Percentiles rank a stretch among this genome's conserved stretches.
These are phyloP conservation scores for Lasioglossum figueresi DNA, from an alignment of 2,888 invertebrate genomes.

Conservation along the genomic window DNA sequence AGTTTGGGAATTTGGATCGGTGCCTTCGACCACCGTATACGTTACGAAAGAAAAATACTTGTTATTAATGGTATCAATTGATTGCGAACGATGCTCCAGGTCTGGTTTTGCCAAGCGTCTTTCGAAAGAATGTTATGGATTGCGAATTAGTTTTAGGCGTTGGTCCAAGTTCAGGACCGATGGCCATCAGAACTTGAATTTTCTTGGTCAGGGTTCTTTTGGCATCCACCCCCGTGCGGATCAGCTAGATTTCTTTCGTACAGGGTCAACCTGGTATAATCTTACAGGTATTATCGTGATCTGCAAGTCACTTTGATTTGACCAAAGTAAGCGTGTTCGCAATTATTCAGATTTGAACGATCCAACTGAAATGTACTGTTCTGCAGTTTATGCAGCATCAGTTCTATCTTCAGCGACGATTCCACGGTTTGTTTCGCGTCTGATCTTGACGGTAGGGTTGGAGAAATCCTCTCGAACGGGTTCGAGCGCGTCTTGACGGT, in stretches of 20 bases:
- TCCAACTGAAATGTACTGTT: no score
- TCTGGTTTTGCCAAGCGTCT: neutral
- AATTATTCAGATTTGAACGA: no score
- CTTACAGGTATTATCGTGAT: no score
- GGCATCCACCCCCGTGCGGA: neutral
- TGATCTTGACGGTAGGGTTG: neutral
- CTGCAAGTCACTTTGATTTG: no score
- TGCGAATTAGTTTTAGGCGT: neutral
- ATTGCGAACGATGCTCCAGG: neutral
- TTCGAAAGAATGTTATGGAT: neutral
- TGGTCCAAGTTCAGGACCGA: neutral
- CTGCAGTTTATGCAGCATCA: no score
- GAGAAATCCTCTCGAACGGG: neutral
- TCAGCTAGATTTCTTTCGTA: neutral
- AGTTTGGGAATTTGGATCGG: neutral
- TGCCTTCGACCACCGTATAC: neutral
- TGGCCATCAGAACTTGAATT: neutral
- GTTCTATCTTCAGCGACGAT: no score
- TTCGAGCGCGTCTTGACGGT: constrained; percentile 31
- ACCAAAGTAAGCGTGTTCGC: no score
- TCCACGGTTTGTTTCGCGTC: neutral
- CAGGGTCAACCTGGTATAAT: no score
- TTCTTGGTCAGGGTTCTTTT: neutral
- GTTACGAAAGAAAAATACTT: neutral
- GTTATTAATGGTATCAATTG: neutral